Percentiles rank a stretch among this genome's conserved stretches.
Evolutionary conservation across 1,140 invertebrate genomes (phyloP).

Genomic region (Heliconius hermathena): DNA sequence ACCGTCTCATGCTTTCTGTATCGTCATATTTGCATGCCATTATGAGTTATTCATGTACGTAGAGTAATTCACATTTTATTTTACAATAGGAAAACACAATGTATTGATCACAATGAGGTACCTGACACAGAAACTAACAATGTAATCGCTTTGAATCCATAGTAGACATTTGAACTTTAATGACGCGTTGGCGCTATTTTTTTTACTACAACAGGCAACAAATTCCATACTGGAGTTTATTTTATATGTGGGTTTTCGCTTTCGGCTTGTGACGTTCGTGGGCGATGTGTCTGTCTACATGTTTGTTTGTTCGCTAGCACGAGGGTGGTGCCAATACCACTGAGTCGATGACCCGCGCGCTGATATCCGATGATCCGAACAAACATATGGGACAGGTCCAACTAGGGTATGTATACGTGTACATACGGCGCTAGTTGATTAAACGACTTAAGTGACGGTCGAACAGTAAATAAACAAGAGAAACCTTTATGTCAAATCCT

Average conservation of each 20-base stretch:
- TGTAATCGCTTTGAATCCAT: conserved; percentile 55
- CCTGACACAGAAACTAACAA: conserved; percentile 70
- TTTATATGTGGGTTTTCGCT: conserved; percentile 69
- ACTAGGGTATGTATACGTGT: conserved; percentile 91
- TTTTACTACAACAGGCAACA: conserved; percentile 78
- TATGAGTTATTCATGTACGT: conserved; percentile 63
- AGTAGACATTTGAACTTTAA: conserved; percentile 47
- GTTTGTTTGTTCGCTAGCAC: conserved; percentile 88
- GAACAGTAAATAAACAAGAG: neutral
- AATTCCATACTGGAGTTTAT: conserved; percentile 68
- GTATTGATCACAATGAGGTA: conserved; percentile 58
- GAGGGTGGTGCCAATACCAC: conserved; percentile 94
- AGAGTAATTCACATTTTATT: conserved; percentile 42
- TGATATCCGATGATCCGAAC: conserved; percentile 94
- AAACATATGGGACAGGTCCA: conserved; percentile 93
- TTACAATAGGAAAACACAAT: conserved; percentile 45
- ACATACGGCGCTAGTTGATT: conserved; percentile 72
- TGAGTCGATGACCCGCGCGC: conserved; percentile 94
- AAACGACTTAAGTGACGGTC: neutral
- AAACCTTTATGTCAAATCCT: neutral
- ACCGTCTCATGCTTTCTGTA: conserved; percentile 73
- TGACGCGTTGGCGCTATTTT: conserved; percentile 71
- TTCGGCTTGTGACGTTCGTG: conserved; percentile 84
- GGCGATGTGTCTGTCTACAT: conserved; percentile 77
- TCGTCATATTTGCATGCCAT: conserved; percentile 75